These are phyloP conservation scores for Margarornis squamiger DNA, from an alignment of 2,797 vertebrate genomes.

Conservation along the genomic window DNA sequence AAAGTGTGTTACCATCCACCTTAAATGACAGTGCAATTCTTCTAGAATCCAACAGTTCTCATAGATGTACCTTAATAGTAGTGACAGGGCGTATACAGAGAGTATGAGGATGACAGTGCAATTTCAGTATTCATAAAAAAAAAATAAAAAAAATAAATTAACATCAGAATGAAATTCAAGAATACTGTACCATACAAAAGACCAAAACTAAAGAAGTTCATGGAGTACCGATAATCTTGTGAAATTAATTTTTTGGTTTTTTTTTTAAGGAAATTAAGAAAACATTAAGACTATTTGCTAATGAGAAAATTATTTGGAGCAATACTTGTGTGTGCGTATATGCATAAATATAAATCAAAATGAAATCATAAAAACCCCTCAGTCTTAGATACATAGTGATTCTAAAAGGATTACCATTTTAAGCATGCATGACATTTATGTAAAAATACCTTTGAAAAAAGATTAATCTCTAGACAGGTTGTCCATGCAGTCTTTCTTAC, in stretches of 20 bases:
- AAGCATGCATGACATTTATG: neutral
- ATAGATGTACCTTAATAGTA: neutral
- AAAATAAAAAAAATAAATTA: neutral
- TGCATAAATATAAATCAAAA: neutral
- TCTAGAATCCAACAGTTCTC: neutral
- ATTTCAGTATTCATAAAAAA: conserved; percentile 3
- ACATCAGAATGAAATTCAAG: neutral
- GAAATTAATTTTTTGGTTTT: neutral
- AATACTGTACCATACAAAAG: neutral
- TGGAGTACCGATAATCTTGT: neutral
- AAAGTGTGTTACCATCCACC: neutral
- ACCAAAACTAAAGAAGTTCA: neutral
- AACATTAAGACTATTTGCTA: neutral
- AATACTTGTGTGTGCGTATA: neutral
- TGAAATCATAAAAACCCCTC: neutral
- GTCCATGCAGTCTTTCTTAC: conserved; percentile 1
- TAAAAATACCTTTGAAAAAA: neutral
- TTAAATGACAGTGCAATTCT: neutral
- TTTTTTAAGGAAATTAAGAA: neutral
- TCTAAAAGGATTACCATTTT: conserved; percentile 7
- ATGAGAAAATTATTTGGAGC: neutral
- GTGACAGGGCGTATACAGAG: neutral
- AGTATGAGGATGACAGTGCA: neutral
- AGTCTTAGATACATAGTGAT: neutral
- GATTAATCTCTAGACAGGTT: conserved; percentile 17